Evolutionary conservation across 1,140 invertebrate genomes (phyloP), one percentile per base, ranked within the genome.

Genomic region (Marisa cornuarietis): DNA sequence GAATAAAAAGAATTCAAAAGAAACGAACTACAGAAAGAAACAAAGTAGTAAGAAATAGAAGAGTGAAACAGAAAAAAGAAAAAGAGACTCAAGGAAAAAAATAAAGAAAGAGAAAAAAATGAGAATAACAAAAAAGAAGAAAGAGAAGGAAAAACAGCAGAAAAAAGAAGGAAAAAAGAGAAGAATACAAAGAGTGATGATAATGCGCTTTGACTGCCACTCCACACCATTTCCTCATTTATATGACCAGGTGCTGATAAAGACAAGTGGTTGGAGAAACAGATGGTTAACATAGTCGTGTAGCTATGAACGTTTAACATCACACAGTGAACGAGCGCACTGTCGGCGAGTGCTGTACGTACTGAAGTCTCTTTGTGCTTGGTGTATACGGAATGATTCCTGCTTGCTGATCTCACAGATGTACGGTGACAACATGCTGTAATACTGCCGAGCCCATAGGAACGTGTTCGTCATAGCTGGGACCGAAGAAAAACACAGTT

Each of bases 391-490:
- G 80, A 87, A 87, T 10, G 85, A 82, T 71, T 89, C 86, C 0
- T 74, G 26, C 63, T 71, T 76, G 26, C 78, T 76, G 24, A 89
- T 88, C 62, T 89, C 88, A 83, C 88, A 89, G 18, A 89, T 84
- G 80, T 83, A 87, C 2, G 87, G 85, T 2, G 61, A 69, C 0
- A 52, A 22, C 0, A 22, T 22, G 13, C 54, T 69, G 18, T 24
- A n/a, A 10, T 58, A 63, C 49, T 73, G 68, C 7, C 78, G 71
- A 22, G 72, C 78, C 77, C 78, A 82, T 54, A 61, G 52, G 49
- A 74, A 82, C 9, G 72, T 79, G 49, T 71, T 74, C 22, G 61
- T 71, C 22, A 61, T 31, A 6, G 74, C 77, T 82, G 68, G 22
- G 76, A 71, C 42, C 9, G 14, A 14, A 62, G 16, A 20, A 49